phyloP scores from a whole-genome alignment of 1,140 invertebrate genomes.

The Brachystomella parvula region DNA sequence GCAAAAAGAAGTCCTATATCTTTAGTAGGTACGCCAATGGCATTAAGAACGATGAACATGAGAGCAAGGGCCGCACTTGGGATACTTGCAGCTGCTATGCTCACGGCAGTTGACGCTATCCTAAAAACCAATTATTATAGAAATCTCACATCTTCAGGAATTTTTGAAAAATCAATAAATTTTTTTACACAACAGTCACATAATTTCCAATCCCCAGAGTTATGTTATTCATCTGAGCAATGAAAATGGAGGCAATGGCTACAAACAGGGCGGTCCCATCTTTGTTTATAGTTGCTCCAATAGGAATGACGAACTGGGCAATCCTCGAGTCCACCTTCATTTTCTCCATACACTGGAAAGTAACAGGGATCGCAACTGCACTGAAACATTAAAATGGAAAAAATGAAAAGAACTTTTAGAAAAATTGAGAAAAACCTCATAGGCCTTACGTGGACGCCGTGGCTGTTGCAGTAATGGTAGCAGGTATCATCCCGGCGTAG shows the following conservation, averaged over 20 bases:
- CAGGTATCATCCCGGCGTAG: constrained; percentile 70
- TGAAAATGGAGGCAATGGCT: constrained; percentile 77
- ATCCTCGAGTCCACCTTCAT: constrained; percentile 79
- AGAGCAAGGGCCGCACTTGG: constrained; percentile 84
- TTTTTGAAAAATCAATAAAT: too few relatives aligned
- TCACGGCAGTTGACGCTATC: constrained; percentile 79
- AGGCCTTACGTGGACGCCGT: constrained; percentile 76
- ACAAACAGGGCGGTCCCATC: constrained; percentile 90
- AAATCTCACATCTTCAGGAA: neutral
- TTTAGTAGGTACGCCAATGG: constrained; percentile 70
- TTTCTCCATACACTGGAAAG: constrained; percentile 78
- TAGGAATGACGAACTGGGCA: constrained; percentile 80
- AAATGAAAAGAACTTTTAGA: neutral
- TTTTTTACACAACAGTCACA: constrained; percentile 69
- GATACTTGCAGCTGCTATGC: constrained; percentile 84
- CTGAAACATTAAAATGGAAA: constrained; percentile 49
- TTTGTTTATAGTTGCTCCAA: constrained; percentile 71
- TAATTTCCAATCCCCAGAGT: constrained; percentile 67
- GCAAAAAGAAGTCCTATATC: constrained; percentile 78
- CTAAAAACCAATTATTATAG: constrained; percentile 45
- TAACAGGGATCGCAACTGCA: constrained; percentile 87
- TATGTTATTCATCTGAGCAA: constrained; percentile 83
- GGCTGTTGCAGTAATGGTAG: constrained; percentile 82
- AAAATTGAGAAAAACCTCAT: too few relatives aligned
- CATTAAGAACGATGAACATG: constrained; percentile 72